Evolutionary conservation across 1,140 invertebrate genomes (phyloP), one percentile per base, ranked within the genome.

Genomic region (Achatina immaculata): DNA sequence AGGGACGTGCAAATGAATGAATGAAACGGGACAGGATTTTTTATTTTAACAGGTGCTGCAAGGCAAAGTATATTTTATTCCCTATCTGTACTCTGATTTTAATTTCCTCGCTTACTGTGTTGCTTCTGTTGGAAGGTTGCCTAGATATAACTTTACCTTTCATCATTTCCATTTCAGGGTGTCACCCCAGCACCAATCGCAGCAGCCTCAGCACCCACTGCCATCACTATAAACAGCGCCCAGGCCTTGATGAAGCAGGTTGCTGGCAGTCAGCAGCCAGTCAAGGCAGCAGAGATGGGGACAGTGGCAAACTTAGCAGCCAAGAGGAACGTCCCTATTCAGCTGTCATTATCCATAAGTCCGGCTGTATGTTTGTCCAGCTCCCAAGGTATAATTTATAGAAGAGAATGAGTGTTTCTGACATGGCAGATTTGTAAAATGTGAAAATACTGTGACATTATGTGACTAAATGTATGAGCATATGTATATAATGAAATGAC

Each of bases 271-370:
- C 72, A 71, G 42, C 85, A 84, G 66, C 81, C 34, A 76, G 40
- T 62, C 51, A 66, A 75, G 68, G 21, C 45, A 58, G 78, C 78
- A 40, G 79, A 83, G 19, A 78, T 75, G 19, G 72, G 77, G 40
- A 76, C 74, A n/a, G 79, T 80, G 28, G 81, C 71, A 0, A 81
- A 81, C 14, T 68, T 84, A 66, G 48, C 83, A 31, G 68, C 73
- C 71, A 89, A 88, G 68, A 84, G 87, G 43, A 86, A 85, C 58
- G 83, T 88, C 43, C 88, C 88, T 11, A 86, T 89, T 38, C 87
- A 89, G 82, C 77, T 89, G 42, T 88, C 87, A 21, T 77, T 88
- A 66, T 86, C 86, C 28, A 80, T 89, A 62, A 84, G 82, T 48
- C 85, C 87, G 36, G 71, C 86, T 36, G 82, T 55, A 9, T 62